Base-by-base conservation (phyloP, 1,140 invertebrate species). In the Drosophila ficusphila region DNA sequence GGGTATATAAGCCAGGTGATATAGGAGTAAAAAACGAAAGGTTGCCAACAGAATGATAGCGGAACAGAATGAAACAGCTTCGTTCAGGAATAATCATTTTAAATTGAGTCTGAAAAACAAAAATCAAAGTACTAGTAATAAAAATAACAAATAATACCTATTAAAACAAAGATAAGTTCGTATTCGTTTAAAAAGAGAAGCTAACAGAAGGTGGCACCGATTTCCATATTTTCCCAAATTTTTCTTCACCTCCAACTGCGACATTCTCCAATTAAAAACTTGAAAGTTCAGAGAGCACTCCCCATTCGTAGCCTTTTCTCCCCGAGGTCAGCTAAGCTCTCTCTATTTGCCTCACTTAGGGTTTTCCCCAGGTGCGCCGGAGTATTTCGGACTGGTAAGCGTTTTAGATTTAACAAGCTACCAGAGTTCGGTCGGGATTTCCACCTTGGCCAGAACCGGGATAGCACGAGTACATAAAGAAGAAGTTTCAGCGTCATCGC, bases 381-480 rank as follows among this genome's bases (percentile, higher is more conserved):
- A 6, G 16, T 16, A 31, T 14, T 11, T 27, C 31, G 12, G 72
- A 41, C 47, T 52, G 71, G 64, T 62, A 79, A 85, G 81, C 81
- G 76, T 76, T 83, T 86, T 85, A 79, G 76, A 70, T 71, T 79
- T 68, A 86, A 79, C 81, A 76, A 69, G 71, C 81, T 73, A 44
- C 25, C 71, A 79, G 61, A 69, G 53, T 74, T 79, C 72, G 79
- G 79, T 67, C 75, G 61, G 64, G 53, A 67, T 21, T 54, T 46
- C 25, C 33, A 51, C 68, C 44, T 64, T 11, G 31, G 16, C 31
- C 19, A 21, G 56, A 33, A 65, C 31, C 53, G 65, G 75, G 27
- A 74, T 31, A 5, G 42, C 4, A 21, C 38, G 58, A 72, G 60
- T 77, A 53, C 19, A 65, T 65, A 65, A 46, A 9, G 18, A 42